A percentile compares a stretch with the other conserved stretches of the same genome.
Evolutionary conservation across 2,113 vertebrate species (phyloP).

Genomic region (Tringa solitaria): DNA sequence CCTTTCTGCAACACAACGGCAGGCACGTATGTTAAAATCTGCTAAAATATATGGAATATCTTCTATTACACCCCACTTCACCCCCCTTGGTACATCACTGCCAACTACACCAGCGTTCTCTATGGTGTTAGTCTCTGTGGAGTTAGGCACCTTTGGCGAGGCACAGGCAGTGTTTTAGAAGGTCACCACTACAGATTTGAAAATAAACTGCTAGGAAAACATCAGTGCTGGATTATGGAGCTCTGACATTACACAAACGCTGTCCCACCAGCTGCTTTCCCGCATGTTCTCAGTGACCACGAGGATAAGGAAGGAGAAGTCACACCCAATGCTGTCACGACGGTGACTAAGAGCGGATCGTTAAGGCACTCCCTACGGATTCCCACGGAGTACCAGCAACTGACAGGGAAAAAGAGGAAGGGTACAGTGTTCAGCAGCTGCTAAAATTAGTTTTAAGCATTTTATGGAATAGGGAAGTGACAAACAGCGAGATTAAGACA

Average conservation of each 20-base stretch:
- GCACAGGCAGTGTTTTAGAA: not conserved
- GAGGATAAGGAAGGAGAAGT: not conserved
- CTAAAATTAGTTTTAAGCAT: not conserved
- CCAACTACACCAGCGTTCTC: not conserved
- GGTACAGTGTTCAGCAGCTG: not conserved
- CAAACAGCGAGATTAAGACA: not conserved
- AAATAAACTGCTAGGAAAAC: not conserved
- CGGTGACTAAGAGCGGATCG: not conserved
- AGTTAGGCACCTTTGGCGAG: not conserved
- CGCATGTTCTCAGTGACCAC: not conserved
- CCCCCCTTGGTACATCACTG: not conserved
- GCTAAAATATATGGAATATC: not conserved
- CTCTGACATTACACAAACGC: not conserved
- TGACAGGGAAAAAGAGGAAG: not conserved
- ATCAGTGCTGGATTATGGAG: not conserved
- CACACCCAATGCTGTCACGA: not conserved
- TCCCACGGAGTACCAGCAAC: not conserved
- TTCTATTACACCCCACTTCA: not conserved
- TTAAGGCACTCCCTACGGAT: not conserved
- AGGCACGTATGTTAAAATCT: not conserved
- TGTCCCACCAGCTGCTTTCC: not conserved
- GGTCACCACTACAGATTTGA: not conserved
- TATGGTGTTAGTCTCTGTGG: not conserved
- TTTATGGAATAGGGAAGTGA: not conserved
- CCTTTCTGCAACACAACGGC: not conserved